phyloP scores from a whole-genome alignment of 2,797 vertebrate genomes.

The Pempheris klunzingeri region DNA sequence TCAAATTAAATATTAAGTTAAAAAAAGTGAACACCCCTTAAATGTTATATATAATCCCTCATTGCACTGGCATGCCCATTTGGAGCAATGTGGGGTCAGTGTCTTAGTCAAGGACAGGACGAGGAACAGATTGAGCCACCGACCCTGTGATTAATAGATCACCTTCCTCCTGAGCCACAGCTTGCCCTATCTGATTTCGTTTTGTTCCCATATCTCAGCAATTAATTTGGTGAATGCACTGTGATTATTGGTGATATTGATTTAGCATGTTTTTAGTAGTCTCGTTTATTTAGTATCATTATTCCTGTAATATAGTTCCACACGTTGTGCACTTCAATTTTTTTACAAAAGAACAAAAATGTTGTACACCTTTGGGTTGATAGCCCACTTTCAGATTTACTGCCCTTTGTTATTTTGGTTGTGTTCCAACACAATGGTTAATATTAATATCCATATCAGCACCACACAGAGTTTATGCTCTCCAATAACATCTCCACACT shows the following conservation, averaged over 20 bases:
- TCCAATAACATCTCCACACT: slow-evolving; percentile 16
- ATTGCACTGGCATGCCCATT: not conserved
- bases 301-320: not conserved
- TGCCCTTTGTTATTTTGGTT: not conserved
- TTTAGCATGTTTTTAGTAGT: not conserved
- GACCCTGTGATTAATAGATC: not conserved
- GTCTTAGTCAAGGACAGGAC: not conserved
- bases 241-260: not conserved
- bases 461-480: not conserved
- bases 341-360: not conserved
- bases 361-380: not conserved
- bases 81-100: not conserved
- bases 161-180: not conserved
- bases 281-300: not conserved
- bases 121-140: not conserved
- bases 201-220: not conserved
- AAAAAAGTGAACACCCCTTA: not conserved
- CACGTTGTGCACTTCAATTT: not conserved
- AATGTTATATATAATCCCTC: not conserved
- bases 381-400: not conserved
- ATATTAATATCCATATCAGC: not conserved
- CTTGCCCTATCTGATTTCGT: not conserved
- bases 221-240: not conserved
- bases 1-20: too few species aligned
- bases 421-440: not conserved